Base-by-base conservation (phyloP, 2,797 vertebrate species). In the Gastrophryne carolinensis region DNA sequence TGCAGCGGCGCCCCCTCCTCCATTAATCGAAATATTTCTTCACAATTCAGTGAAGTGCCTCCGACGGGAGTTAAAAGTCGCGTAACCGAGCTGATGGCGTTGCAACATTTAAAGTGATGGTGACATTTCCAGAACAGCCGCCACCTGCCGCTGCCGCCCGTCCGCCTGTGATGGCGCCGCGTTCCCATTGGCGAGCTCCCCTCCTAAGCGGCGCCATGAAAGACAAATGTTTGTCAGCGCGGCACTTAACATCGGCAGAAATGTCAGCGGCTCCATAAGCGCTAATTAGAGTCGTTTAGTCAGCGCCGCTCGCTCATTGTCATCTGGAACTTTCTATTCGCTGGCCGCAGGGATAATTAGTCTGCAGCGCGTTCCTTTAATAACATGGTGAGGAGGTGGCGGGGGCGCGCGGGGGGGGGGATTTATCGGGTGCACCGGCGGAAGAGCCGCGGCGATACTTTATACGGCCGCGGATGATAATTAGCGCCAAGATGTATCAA, bases 241-340 rank as follows among this genome's bases (percentile, higher is more conserved):
- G 9, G 49, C 49, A 23, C 3, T 23, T 52, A 12, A 10, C 62
- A 49, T 49, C 49, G 32, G 19, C 12, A 49, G 26, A 64, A 64
- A 64, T 64, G 62, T 64, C 62, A 49, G 0, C 26, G 26, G 29
- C 62, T 30, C 62, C 26, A 49, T 64, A 32, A 64, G 49, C 17
- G 41, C 37, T 63, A 63, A 63, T 63, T 39, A 63, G 61, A 6
- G 24, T 1, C 61, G 30, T 63, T 62, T 21, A 62, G 23, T 44
- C 26, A 15, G 23, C 5, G n/a, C n/a, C 10, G 26, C 49, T 50
- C 56, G 12, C 27, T 32, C 41, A n/a, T 10, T 39, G 34, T 62
- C 44, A 44, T 30, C 62, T 12, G 4, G 15, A 15, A 19, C 49
- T 15, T 5, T 49, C 29, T 27, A 11, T 9, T 10, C n/a, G 21